A percentile compares a stretch with the other conserved stretches of the same genome.
Conservation (phyloP, 2,888 invertebrate genomes). For the Drosophila antonietae region DNA sequence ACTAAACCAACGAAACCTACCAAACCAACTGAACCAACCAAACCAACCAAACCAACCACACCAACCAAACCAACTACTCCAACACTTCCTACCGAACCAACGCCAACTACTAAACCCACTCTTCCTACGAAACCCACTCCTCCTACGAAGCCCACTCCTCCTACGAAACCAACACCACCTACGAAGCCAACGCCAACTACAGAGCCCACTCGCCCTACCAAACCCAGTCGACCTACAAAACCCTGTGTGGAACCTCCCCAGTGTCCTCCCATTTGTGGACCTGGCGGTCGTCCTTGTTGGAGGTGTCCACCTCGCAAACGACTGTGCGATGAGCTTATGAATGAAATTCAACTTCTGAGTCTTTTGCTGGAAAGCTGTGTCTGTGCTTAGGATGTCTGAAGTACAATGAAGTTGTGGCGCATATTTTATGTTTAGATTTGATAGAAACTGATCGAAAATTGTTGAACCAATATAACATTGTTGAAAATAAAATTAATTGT, state of each 20-base stretch:
- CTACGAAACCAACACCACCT: neutral
- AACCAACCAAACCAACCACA: neutral
- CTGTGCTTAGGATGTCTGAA: neutral
- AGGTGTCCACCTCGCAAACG: neutral
- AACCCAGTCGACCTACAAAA: neutral
- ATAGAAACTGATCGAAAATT: neutral
- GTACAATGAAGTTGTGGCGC: neutral
- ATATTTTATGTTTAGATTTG: neutral
- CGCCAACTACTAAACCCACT: neutral
- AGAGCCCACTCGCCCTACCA: neutral
- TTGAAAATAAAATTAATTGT: neutral
- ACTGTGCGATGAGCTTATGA: neutral
- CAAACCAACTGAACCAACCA: neutral
- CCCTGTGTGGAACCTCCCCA: neutral
- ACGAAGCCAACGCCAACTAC: neutral
- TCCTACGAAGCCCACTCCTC: neutral
- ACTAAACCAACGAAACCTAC: neutral
- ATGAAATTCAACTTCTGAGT: neutral
- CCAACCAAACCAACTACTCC: neutral
- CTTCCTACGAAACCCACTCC: too few species aligned
- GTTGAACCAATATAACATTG: neutral
- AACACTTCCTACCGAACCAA: neutral
- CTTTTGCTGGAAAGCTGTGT: neutral
- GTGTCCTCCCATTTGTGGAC: neutral
- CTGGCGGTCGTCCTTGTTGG: neutral